phyloP scores from a whole-genome alignment of 2,888 invertebrate species.

The Hoplodrina blanda region DNA sequence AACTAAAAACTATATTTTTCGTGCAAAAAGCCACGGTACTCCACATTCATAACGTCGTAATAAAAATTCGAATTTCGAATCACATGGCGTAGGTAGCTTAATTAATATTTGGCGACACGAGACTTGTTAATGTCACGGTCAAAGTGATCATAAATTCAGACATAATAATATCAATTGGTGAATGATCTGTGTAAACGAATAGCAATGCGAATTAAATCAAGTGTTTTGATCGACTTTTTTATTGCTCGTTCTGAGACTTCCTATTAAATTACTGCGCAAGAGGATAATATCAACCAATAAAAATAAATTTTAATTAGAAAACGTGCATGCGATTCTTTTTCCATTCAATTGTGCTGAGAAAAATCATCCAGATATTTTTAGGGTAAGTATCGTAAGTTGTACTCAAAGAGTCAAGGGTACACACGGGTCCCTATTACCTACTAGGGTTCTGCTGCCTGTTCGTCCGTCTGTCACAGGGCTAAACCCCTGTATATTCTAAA shows the following conservation, averaged over 20 bases:
- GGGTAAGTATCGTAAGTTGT: too few relatives aligned
- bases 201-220: slow-evolving; percentile 9
- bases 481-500: too few relatives aligned
- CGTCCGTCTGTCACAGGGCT: too few relatives aligned
- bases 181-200: slow-evolving; percentile 32
- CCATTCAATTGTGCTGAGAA: too few relatives aligned
- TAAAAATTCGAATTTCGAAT: slow-evolving; percentile 14
- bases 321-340: not conserved
- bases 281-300: not conserved
- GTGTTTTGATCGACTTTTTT: slow-evolving; percentile 16
- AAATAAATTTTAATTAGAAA: not conserved
- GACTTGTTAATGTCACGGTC: slow-evolving; percentile 64
- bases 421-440: too few relatives aligned
- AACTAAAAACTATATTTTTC: slow-evolving; percentile 11
- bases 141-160: slow-evolving; percentile 44
- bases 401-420: too few relatives aligned
- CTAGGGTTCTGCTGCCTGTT: too few relatives aligned
- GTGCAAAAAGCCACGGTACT: not conserved
- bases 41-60: slow-evolving; percentile 3
- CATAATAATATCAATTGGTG: slow-evolving; percentile 40
- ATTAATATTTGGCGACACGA: slow-evolving; percentile 28
- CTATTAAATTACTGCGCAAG: slow-evolving; percentile 7
- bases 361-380: too few relatives aligned
- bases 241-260: slow-evolving; percentile 11
- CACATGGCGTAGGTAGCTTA: not conserved